Conservation (phyloP, 2,113 vertebrate species). For the Hippopotamus amphibius region DNA sequence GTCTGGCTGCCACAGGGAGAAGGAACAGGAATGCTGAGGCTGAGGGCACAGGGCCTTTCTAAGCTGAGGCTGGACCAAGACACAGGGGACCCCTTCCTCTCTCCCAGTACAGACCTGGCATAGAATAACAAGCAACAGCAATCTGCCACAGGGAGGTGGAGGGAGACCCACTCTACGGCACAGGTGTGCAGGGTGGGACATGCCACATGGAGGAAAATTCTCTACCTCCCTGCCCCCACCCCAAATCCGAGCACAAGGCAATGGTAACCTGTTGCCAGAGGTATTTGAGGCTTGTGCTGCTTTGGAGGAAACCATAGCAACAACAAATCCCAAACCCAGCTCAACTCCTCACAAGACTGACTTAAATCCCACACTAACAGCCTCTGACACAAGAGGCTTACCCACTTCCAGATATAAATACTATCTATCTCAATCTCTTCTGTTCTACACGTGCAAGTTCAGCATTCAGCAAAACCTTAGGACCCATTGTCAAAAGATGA, state of each 20-base stretch:
- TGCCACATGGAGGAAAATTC: too few relatives aligned
- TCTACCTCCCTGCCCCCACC: too few relatives aligned
- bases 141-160: background rate
- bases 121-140: background rate
- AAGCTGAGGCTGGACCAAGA: background rate
- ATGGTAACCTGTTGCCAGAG: background rate
- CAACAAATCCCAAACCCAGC: background rate
- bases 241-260: background rate
- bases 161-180: background rate
- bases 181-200: background rate
- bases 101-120: background rate
- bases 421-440: background rate
- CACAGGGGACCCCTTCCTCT: background rate
- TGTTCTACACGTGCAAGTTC: background rate
- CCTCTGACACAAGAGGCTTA: background rate
- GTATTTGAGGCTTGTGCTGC: background rate
- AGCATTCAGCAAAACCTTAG: background rate
- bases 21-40: background rate
- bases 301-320: background rate
- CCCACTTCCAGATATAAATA: background rate
- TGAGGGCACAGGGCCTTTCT: fast-evolving
- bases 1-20: background rate
- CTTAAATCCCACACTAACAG: background rate
- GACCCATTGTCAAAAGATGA: background rate
- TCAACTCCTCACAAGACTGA: background rate